Base-by-base conservation (phyloP, 2,888 invertebrate genomes). In the Tenthredo scrophulariae region DNA sequence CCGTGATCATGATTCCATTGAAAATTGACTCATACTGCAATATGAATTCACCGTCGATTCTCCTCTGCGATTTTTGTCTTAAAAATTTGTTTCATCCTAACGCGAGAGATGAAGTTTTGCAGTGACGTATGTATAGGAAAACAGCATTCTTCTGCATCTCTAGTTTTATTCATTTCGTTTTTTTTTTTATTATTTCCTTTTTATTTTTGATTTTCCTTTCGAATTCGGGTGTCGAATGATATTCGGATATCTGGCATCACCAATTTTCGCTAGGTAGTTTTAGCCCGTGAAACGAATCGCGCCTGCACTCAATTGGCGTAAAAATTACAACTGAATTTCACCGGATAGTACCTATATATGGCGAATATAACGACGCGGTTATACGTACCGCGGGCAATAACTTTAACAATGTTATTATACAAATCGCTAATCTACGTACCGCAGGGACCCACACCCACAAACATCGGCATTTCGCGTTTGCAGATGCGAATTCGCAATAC, bases 291-390 rank as follows among this genome's bases (percentile, higher is more conserved):
- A 70, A 70, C 70, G n/a, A 70, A 70, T 70, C 33, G 37, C 33
- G 18, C 70, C 70, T 37, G 33, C n/a, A 37, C 18, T 70, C 70
- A 70, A 74, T 74, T 74, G 72, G 72, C 26, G 40, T 37, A 13
- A 74, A 74, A 74, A 26, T 74, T 33, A 0, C 29, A 15, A 26
- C 15, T 33, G 1, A 33, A 29, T 67, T 33, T 5, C 13, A 15
- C 4, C 37, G 29, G 7, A 3, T 29, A 18, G 43, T 26, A 22
- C 6, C n/a, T n/a, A n/a, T n/a, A n/a, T n/a, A n/a, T n/a, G n/a
- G n/a, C 43, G 22, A 43, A 43, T 43, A n/a, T 13, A 74, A 43
- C 72, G 26, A 74, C 9, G 72, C 22, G 72, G 18, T 33, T 37
- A 13, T 74, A 72, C 18, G 5, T 18, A 33, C 33, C 33, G 67